A percentile compares a stretch with the other conserved stretches of the same genome.
These are phyloP conservation scores for Sminthurinus signatus DNA, from an alignment of 1,140 invertebrate genomes.

Conservation along the genomic window DNA sequence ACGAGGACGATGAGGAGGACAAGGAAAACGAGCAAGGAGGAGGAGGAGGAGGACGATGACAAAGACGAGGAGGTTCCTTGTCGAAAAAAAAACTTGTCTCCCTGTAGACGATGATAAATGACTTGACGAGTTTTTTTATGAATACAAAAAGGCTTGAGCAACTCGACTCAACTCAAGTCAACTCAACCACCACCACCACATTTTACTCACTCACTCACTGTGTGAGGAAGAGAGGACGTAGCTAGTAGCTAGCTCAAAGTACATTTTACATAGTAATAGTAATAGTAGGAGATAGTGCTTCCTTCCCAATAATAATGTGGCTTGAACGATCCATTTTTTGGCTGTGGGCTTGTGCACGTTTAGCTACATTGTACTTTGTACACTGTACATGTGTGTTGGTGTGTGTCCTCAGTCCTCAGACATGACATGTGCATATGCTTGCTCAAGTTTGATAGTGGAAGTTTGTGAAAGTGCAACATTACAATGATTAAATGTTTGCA, in stretches of 20 bases:
- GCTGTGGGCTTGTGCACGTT: not conserved
- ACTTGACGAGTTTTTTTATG: constrained; percentile 20
- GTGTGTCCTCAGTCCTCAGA: no score
- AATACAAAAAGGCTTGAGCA: constrained; percentile 18
- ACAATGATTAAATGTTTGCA: constrained; percentile 7
- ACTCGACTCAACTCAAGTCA: not conserved
- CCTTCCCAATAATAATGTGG: not conserved
- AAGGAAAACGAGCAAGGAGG: no score
- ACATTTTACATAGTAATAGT: no score
- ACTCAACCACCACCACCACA: not conserved
- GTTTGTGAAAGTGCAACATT: constrained; percentile 6
- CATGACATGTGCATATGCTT: not conserved
- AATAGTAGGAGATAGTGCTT: no score
- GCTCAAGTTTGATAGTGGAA: not conserved
- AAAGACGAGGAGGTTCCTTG: no score
- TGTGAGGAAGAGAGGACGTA: no score
- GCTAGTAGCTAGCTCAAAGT: no score
- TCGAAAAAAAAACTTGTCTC: constrained; percentile 24
- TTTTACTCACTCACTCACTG: not conserved
- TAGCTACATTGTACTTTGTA: not conserved
- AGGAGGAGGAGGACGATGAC: not conserved
- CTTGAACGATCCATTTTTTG: not conserved
- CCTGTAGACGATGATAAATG: constrained; percentile 32
- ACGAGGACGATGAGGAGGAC: no score
- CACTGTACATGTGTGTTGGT: not conserved